These are phyloP conservation scores for Nestor notabilis DNA, from an alignment of 2,113 vertebrate species.

Conservation along the genomic window DNA sequence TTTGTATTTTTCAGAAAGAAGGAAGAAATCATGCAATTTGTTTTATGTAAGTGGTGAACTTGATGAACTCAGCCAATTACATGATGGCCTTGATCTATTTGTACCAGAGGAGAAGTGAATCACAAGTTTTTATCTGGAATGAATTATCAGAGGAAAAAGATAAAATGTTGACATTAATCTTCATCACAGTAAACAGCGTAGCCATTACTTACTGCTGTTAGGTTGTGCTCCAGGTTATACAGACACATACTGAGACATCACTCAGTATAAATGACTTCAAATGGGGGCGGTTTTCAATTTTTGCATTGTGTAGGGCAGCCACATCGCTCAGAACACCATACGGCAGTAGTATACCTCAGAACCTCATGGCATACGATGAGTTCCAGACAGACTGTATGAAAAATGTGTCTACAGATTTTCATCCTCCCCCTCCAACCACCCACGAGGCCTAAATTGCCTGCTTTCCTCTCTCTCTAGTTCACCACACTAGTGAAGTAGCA, in stretches of 20 bases:
- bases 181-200: neutral
- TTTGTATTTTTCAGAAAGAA: slow-evolving; percentile 1
- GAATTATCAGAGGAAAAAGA: neutral
- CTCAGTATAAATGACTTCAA: neutral
- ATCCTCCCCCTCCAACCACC: neutral
- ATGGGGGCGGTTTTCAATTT: neutral
- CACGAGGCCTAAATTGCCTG: neutral
- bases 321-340: neutral
- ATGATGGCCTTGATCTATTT: slow-evolving; percentile 1
- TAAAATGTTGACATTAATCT: neutral
- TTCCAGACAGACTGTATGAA: neutral
- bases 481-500: neutral
- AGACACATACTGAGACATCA: neutral
- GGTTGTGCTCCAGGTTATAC: neutral
- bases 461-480: neutral
- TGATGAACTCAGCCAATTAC: slow-evolving; percentile 9
- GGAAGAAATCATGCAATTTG: neutral
- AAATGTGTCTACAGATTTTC: neutral
- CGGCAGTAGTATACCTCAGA: neutral
- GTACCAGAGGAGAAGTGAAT: neutral
- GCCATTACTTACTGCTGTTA: neutral
- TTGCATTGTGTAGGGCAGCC: neutral
- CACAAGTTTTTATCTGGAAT: neutral
- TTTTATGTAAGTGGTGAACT: neutral
- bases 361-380: neutral